phyloP scores from a whole-genome alignment of 2,888 invertebrate species.

The Crematogaster levior region DNA sequence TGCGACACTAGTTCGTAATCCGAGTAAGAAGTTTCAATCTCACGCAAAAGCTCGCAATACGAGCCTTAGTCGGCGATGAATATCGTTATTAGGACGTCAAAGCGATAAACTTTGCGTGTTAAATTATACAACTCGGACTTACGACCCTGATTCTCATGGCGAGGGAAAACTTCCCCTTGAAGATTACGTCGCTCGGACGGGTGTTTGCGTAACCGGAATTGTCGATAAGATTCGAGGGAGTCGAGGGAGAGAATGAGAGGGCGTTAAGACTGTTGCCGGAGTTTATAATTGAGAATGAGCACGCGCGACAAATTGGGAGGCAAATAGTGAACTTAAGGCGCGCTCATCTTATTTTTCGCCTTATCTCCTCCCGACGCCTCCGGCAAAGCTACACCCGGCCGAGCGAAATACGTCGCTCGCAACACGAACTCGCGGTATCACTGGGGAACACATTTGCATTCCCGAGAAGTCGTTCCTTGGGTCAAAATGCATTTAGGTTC shows the following conservation, averaged over 20 bases:
- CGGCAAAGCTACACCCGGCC: neutral
- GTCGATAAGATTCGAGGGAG: conserved; percentile 20
- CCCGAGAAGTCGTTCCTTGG: neutral
- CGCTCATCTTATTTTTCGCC: neutral
- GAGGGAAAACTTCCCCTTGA: neutral
- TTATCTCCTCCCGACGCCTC: conserved; percentile 21
- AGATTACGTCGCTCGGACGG: conserved; percentile 4
- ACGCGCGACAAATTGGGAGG: conserved; percentile 12
- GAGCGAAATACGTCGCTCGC: conserved; percentile 10
- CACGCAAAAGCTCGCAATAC: neutral
- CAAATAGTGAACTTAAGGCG: conserved; percentile 17
- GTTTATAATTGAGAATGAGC: conserved; percentile 30
- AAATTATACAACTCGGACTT: conserved; percentile 10
- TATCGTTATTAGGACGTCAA: neutral
- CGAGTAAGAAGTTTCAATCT: conserved; percentile 11
- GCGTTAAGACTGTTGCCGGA: neutral
- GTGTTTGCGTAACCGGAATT: conserved; percentile 15
- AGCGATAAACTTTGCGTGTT: conserved; percentile 24
- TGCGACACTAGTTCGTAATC: neutral
- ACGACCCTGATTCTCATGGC: neutral
- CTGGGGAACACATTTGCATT: conserved; percentile 35
- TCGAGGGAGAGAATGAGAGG: neutral
- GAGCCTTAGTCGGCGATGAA: neutral
- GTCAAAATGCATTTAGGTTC: conserved; percentile 34
- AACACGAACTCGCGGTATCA: conserved; percentile 23